Base-by-base conservation (phyloP, 2,113 vertebrate species). In the Pollimyrus isidori region DNA sequence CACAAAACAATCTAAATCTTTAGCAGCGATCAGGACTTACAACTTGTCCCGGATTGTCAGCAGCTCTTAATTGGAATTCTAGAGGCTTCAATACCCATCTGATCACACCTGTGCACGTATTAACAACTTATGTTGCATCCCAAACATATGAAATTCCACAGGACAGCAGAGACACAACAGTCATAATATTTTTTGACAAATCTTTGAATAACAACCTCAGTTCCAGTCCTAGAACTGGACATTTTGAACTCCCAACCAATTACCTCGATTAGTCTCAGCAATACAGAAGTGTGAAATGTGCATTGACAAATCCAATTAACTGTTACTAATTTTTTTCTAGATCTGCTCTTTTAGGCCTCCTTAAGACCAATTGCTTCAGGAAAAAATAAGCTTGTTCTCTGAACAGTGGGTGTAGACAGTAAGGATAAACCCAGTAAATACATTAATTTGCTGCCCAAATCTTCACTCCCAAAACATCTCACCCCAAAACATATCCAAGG, bases 301-400 rank as follows among this genome's bases (percentile, higher is more conserved):
- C 76, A 93, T 92, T 92, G 89, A 94, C 80, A 91, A 88, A 92
- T 90, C 88, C 85, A 85, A 62, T 92, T 93, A 93, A 92, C 58
- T 90, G 52, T 91, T 88, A 91, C 92, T 95, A 83, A 87, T 94
- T 94, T 93, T 89, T 86, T 91, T 88, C 89, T 89, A 86, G 91
- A n/a, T n/a, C 7, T 91, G 62, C 30, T 88, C 21, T 58, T 89
- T 9, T 30, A 69, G n/a, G 91, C 89, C 87, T 87, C 88, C 56
- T 91, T 6, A 4, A 91, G 69, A 82, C 30, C n/a, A 53, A 50
- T 13, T 42, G 19, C 26, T 23, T 89, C 80, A 39, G 30, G 53
- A 9, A 90, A 69, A 52, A 86, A 65, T 1, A 46, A 15, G 46
- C 35, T 21, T 53, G 26, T 35, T 46, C 30, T 87, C 53, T 23